Percentiles rank a stretch among this genome's conserved stretches.
These are phyloP conservation scores for Epiblema foenella DNA, from an alignment of 2,888 invertebrate genomes.

Conservation along the genomic window DNA sequence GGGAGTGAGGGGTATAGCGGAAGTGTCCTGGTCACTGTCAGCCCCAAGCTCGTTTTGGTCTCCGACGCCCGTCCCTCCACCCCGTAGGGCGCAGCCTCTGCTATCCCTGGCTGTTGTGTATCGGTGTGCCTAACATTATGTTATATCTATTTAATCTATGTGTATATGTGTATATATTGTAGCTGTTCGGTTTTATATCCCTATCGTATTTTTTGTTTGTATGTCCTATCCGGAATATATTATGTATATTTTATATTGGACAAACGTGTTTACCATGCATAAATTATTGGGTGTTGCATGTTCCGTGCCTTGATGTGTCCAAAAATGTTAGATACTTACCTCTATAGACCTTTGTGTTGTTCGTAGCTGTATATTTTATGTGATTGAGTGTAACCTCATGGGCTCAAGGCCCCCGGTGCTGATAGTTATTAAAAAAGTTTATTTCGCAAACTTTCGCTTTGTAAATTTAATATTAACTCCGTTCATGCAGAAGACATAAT, in stretches of 20 bases:
- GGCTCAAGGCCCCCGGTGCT: slow-evolving; percentile 69
- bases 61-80: slow-evolving; percentile 74
- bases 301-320: slow-evolving; percentile 82
- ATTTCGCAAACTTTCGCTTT: slow-evolving; percentile 16
- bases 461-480: slow-evolving; percentile 8
- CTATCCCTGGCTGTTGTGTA: slow-evolving; percentile 84
- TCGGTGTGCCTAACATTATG: slow-evolving; percentile 79
- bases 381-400: slow-evolving; percentile 63
- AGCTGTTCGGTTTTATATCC: slow-evolving; percentile 68
- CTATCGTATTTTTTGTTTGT: slow-evolving; percentile 57
- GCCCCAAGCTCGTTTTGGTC: slow-evolving; percentile 80
- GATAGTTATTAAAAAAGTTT: slow-evolving; percentile 70
- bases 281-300: slow-evolving; percentile 80
- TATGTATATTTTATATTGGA: slow-evolving; percentile 53
- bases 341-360: slow-evolving; percentile 83
- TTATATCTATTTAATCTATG: slow-evolving; percentile 64
- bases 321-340: slow-evolving; percentile 72
- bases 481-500: slow-evolving; percentile 23
- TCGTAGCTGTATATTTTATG: slow-evolving; percentile 79
- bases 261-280: slow-evolving; percentile 68
- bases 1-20: slow-evolving; percentile 85
- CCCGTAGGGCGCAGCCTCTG: slow-evolving; percentile 83
- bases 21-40: slow-evolving; percentile 75
- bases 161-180: slow-evolving; percentile 78
- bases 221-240: slow-evolving; percentile 52